phyloP scores from a whole-genome alignment of 2,888 invertebrate genomes.

The Andrena chrysosceles region DNA sequence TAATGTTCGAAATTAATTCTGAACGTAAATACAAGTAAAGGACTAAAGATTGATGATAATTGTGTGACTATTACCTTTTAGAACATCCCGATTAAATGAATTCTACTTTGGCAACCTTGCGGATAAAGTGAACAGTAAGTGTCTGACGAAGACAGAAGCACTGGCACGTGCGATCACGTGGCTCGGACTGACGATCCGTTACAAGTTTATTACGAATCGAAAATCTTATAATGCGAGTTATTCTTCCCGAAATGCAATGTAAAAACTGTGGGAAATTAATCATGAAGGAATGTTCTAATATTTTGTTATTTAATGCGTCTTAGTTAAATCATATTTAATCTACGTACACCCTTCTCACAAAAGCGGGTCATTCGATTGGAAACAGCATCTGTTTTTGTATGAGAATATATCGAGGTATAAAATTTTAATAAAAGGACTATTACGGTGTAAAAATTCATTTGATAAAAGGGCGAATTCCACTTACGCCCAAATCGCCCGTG shows the following conservation, averaged over 20 bases:
- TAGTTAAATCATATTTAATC: background rate
- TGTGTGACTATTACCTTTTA: background rate
- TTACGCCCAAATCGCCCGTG: too few species aligned
- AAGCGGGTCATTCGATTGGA: constrained; percentile 44
- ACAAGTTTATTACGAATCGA: constrained; percentile 25
- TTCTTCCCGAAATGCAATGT: background rate
- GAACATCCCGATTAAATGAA: background rate
- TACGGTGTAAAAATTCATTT: too few species aligned
- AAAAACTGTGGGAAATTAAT: constrained; percentile 1
- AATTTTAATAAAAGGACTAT: too few species aligned
- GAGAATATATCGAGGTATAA: background rate
- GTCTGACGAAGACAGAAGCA: constrained; percentile 59
- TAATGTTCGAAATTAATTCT: background rate
- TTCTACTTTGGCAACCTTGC: constrained; percentile 16
- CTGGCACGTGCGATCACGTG: constrained; percentile 82
- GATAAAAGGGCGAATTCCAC: too few species aligned
- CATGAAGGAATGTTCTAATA: background rate
- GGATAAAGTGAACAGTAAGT: constrained; percentile 14
- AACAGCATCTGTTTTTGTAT: background rate
- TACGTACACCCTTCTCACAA: background rate
- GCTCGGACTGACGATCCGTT: constrained; percentile 65
- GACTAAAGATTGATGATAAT: background rate
- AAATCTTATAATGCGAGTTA: background rate
- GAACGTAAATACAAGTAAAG: background rate
- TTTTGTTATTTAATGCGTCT: background rate